phyloP scores from a whole-genome alignment of 2,888 invertebrate species.

The Lymantria dispar region DNA sequence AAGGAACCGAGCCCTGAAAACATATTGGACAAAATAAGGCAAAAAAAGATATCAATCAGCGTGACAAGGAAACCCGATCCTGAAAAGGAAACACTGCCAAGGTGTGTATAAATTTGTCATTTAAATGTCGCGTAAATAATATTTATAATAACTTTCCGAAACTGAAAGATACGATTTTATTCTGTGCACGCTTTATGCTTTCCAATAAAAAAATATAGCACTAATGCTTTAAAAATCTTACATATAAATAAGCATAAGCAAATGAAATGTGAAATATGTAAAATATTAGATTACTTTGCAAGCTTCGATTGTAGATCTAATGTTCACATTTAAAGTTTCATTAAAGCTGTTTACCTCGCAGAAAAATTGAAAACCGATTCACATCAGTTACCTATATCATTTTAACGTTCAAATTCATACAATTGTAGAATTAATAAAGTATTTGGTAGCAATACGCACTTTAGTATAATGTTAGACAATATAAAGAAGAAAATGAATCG shows the following conservation, averaged over 20 bases:
- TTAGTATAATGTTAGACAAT: conserved; percentile 25
- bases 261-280: conserved; percentile 41
- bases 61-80: conserved; percentile 72
- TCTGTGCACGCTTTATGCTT: conserved; percentile 81
- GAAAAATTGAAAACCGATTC: conserved; percentile 21
- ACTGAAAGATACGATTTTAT: conserved; percentile 62
- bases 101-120: conserved; percentile 72
- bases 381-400: conserved; percentile 25
- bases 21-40: conserved; percentile 76
- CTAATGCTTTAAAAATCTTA: conserved; percentile 72
- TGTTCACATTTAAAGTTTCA: conserved; percentile 17
- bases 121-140: conserved; percentile 73
- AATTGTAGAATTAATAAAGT: conserved; percentile 25
- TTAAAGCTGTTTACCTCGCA: conserved; percentile 21
- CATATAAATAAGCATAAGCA: conserved; percentile 47
- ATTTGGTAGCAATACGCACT: conserved; percentile 28
- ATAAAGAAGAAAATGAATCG: conserved; percentile 22
- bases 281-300: conserved; percentile 29
- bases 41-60: conserved; percentile 74
- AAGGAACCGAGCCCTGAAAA: conserved; percentile 78
- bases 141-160: conserved; percentile 70
- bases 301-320: conserved; percentile 38
- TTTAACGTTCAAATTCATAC: conserved; percentile 31
- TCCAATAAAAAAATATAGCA: conserved; percentile 70
- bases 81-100: conserved; percentile 67